These are phyloP conservation scores for Merodon equestris DNA, from an alignment of 2,888 invertebrate genomes.

Conservation along the genomic window DNA sequence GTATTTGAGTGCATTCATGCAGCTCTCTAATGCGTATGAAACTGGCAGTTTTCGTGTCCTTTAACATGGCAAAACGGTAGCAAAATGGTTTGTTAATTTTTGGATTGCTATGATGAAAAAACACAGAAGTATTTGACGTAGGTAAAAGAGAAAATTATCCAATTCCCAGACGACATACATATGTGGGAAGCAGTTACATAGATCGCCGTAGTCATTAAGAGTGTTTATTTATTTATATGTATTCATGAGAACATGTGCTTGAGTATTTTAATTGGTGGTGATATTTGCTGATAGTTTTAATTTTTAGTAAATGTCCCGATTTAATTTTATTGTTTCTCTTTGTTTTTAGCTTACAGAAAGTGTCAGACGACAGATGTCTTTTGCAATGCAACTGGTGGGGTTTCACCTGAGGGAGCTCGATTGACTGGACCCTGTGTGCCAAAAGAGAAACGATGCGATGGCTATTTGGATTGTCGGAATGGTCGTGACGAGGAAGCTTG, in stretches of 20 bases:
- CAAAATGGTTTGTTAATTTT: too few relatives aligned
- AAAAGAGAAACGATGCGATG: conserved; percentile 93
- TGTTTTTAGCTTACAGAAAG: conserved; percentile 88
- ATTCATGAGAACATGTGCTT: conserved; percentile 4
- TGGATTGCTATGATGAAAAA: too few relatives aligned
- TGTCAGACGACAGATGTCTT: conserved; percentile 93
- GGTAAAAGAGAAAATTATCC: too few relatives aligned
- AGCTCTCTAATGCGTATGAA: too few relatives aligned
- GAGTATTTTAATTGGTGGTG: conserved; percentile 9
- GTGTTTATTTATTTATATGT: too few relatives aligned
- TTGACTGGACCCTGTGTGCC: conserved; percentile 90
- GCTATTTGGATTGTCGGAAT: conserved; percentile 91
- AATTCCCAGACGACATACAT: too few relatives aligned
- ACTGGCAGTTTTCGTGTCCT: too few relatives aligned
- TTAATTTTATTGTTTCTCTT: conserved; percentile 9
- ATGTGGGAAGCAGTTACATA: too few relatives aligned
- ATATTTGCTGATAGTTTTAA: conserved; percentile 59
- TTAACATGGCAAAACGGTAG: too few relatives aligned
- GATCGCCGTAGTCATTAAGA: too few relatives aligned
- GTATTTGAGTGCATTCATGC: too few relatives aligned
- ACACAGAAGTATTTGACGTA: too few relatives aligned
- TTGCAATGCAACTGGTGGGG: conserved; percentile 85
- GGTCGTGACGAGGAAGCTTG: conserved; percentile 90
- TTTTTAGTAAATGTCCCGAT: conserved; percentile 57
- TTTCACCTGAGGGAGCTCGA: conserved; percentile 79